Evolutionary conservation across 1,140 invertebrate genomes (phyloP), one percentile per base, ranked within the genome.

Genomic region (Latrodectus geometricus): DNA sequence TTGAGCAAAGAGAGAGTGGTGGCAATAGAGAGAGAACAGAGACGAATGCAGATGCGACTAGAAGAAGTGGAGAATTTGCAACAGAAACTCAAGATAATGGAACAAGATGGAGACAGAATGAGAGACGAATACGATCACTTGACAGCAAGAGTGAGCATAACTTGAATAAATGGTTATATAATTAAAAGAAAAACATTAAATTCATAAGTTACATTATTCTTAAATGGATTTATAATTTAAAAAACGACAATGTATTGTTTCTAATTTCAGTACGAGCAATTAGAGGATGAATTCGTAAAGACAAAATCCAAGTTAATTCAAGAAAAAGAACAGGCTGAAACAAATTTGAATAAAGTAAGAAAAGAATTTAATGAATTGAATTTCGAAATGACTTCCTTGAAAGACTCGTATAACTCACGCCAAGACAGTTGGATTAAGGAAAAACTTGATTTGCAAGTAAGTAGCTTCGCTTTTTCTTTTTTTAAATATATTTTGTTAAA

Each of bases 251-350:
- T 35, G 5, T 3, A 5, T 70, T 70, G 23, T 56, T 35, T 56
- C 54, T n/a, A 15, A n/a, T 74, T 78, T 49, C 35, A 87, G 85
- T 96, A 96, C 90, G 95, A 96, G 89, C 92, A 95, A 85, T 91
- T 97, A n/a, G 94, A 95, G 89, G 95, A 96, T 90, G 95, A 96
- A 89, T 95, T 95, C 88, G 94, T 96, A 0, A 93, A 95, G 0
- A 94, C 94, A 75, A 96, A 96, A 90, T 93, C 95, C 17, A 93
- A 95, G 91, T 91, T 96, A 49, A 94, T 95, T 8, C 94, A 94
- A 61, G 95, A 96, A 90, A 96, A 95, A 89, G 94, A 96, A 92
- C 93, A 93, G 65, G 88, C 95, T 52, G 93, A 94, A 89, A 88
- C 74, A 73, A 87, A 69, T 54, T 78, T 89, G 12, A 76, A 69